Evolutionary conservation across 1,140 invertebrate genomes (phyloP).

Genomic region (Sitobion miscanthi): DNA sequence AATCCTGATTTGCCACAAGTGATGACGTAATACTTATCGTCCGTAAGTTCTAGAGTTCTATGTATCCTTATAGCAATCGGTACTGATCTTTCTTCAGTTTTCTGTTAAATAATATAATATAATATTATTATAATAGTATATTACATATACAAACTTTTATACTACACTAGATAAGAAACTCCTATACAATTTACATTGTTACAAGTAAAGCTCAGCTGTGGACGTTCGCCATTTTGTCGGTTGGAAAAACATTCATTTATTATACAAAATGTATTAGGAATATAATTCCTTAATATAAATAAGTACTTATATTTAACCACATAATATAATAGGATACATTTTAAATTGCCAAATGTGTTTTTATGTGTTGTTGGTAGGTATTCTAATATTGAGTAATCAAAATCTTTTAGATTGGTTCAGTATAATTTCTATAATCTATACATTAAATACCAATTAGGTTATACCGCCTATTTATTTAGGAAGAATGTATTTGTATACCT

Average conservation of each 20-base stretch:
- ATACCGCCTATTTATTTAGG: background rate
- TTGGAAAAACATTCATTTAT: too few relatives aligned
- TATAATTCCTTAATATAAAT: too few relatives aligned
- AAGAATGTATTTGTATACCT: background rate
- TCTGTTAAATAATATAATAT: constrained; percentile 66
- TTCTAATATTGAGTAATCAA: background rate
- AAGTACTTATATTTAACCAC: too few relatives aligned
- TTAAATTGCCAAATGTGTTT: background rate
- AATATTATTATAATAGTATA: background rate
- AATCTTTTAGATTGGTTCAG: background rate
- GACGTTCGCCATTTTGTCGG: too few relatives aligned
- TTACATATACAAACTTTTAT: too few relatives aligned
- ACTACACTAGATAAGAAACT: too few relatives aligned
- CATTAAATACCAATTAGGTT: too few relatives aligned
- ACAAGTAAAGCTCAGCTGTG: too few relatives aligned
- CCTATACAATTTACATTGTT: too few relatives aligned
- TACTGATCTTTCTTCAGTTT: constrained; percentile 84
- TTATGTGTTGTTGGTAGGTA: background rate
- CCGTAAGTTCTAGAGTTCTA: constrained; percentile 86
- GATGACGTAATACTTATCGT: constrained; percentile 93
- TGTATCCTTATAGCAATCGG: constrained; percentile 89
- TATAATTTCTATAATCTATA: too few relatives aligned
- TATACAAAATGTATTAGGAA: too few relatives aligned
- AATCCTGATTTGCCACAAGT: constrained; percentile 89
- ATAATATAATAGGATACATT: too few relatives aligned